Base-by-base conservation (phyloP, 2,888 invertebrate species). In the Catocala sponsa region DNA sequence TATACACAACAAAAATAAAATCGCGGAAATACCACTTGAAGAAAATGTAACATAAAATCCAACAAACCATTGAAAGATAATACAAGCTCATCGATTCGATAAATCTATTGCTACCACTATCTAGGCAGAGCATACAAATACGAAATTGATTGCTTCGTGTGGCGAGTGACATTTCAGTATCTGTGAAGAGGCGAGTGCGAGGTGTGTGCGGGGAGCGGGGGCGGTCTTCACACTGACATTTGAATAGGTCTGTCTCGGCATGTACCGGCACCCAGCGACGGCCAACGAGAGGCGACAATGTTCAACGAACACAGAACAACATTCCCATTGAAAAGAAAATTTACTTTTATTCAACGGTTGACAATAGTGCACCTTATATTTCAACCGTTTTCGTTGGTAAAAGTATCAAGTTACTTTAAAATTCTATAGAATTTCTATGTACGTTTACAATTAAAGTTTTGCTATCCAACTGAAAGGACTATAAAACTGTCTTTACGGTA, bases 71-170 rank as follows among this genome's bases (percentile, higher is more conserved):
- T 73, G 73, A 76, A 80, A 84, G 77, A 82, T 84, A 83, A 83
- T 83, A 84, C 82, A 72, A 72, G 74, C 74, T 81, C 83, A 86
- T 85, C 82, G 80, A 82, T 84, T 81, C 87, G 85, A 91, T 91
- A 91, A 91, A 91, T 91, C 90, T 87, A 88, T 87, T 88, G 80
- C 82, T 84, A 88, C 84, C 85, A 86, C 86, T 91, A 92, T 90
- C 88, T 85, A 84, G 85, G 85, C 87, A 85, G 85, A 84, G 88
- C 86, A 88, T 93, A 94, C 94, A 93, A 94, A 94, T 94, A 89
- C 89, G 93, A 94, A 92, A 94, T 93, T 94, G 94, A 94, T 94
- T 94, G 91, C 93, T 89, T 90, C 91, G 92, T 91, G 91, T 91
- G 91, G 88, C 91, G 87, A 92, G 86, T 92, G 93, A 94, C 93